phyloP scores from a whole-genome alignment of 2,888 invertebrate species.

The Hedychridium roseum region DNA sequence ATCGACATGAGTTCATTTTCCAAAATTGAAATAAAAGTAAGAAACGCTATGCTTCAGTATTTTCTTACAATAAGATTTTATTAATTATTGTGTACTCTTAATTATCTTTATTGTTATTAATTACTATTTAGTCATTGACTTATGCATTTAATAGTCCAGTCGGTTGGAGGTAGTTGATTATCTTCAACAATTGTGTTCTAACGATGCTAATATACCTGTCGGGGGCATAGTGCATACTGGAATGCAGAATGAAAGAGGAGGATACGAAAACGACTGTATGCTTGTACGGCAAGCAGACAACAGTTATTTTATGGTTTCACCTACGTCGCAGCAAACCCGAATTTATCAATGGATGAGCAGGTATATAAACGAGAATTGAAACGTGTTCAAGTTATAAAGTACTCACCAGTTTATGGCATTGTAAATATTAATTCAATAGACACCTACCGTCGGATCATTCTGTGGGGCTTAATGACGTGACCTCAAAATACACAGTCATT shows the following conservation, averaged over 20 bases:
- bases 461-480: conserved; percentile 73
- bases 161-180: conserved; percentile 70
- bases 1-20: conserved; percentile 83
- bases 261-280: conserved; percentile 79
- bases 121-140: too few relatives aligned
- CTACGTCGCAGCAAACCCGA: conserved; percentile 79
- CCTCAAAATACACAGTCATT: conserved; percentile 77
- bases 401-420: background rate
- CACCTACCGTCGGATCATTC: conserved; percentile 71
- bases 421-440: conserved; percentile 54
- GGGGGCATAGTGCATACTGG: conserved; percentile 75
- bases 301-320: conserved; percentile 81
- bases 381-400: background rate
- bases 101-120: conserved; percentile 6
- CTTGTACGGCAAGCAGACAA: conserved; percentile 71
- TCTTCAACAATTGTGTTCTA: conserved; percentile 73
- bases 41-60: too few relatives aligned
- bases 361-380: conserved; percentile 33
- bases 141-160: conserved; percentile 64
- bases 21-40: conserved; percentile 77
- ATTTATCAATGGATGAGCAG: conserved; percentile 74
- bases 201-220: conserved; percentile 72
- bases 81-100: conserved; percentile 9
- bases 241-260: conserved; percentile 76
- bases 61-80: background rate